Base-by-base conservation (phyloP, 2,797 vertebrate genomes). In the Glossophaga mutica region DNA sequence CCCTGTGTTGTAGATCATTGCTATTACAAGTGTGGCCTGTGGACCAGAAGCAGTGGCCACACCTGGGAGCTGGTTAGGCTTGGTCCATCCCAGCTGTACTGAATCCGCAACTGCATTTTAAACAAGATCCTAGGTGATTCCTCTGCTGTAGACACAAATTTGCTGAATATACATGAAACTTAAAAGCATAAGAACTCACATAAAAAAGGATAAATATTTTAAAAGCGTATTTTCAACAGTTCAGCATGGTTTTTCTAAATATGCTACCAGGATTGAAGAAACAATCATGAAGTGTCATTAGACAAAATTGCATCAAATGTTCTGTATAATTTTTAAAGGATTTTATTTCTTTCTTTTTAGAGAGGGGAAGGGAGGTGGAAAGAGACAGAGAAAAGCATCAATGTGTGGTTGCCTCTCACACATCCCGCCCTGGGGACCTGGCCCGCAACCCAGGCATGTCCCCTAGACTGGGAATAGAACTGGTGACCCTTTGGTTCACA, bases 51-150 rank as follows among this genome's bases (percentile, higher is more conserved):
- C 46, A 86, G 57, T 1, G 4, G 32, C 26, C 42, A 50, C 78
- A 37, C 22, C 21, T 4, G 6, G 39, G 46, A 81, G 68, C 81
- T 42, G 26, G n/a, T 44, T 67, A 57, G 46, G 79, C 15, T 74
- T 21, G 74, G n/a, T 39, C 48, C 74, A 4, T 26, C 26, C 39
- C 86, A 67, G 55, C 86, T 14, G 21, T 46, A 79, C 65, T 77
- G 59, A 84, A 70, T 52, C 90, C 62, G 29, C 70, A 92, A 37
- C 14, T 71, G 32, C 42, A 65, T 65, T 65, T 65, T 96, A 84
- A 93, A 93, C 39, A 97, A 93, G 55, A 78, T 87, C 34, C 70
- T 50, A 77, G 32, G 68, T 81, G 89, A 96, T 81, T 92, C n/a
- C 74, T 94, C 55, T 82, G 55, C 59, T 73, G 16, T 68, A 91